A percentile compares a stretch with the other conserved stretches of the same genome.
Evolutionary conservation across 2,888 invertebrate genomes (phyloP).

Genomic region (Esperia sulphurella): DNA sequence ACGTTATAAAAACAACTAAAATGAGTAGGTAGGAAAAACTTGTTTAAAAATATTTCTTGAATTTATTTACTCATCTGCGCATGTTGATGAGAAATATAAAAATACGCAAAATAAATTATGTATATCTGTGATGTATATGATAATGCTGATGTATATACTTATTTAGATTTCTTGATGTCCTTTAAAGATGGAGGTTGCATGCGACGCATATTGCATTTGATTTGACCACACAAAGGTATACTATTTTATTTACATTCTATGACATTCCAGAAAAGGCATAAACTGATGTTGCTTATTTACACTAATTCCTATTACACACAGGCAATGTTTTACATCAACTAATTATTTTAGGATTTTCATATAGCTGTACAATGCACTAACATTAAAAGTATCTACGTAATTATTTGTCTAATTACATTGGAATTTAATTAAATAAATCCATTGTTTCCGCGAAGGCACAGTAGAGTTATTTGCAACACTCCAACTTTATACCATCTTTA

Average conservation of each 20-base stretch:
- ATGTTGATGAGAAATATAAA: not conserved
- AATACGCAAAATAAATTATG: not conserved
- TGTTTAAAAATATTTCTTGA: not conserved
- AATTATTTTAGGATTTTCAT: too few relatives aligned
- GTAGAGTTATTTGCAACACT: not conserved
- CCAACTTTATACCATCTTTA: too few relatives aligned
- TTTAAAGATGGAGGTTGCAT: constrained; percentile 2
- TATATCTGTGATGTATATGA: not conserved
- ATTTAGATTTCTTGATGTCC: constrained; percentile 8
- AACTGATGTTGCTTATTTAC: not conserved
- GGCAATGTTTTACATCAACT: too few relatives aligned
- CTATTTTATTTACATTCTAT: too few relatives aligned
- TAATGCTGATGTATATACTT: too few relatives aligned
- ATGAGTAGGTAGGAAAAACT: too few relatives aligned
- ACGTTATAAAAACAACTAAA: too few relatives aligned
- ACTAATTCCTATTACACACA: too few relatives aligned
- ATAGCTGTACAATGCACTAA: too few relatives aligned
- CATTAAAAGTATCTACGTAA: too few relatives aligned
- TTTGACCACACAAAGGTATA: not conserved
- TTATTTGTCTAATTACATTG: too few relatives aligned
- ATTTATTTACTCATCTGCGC: too few relatives aligned
- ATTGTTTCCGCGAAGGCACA: constrained; percentile 1
- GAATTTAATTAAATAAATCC: constrained; percentile 1
- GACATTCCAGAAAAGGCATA: not conserved
- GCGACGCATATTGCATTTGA: constrained; percentile 4